phyloP scores from a whole-genome alignment of 2,113 vertebrate genomes.

The Mohoua ochrocephala region DNA sequence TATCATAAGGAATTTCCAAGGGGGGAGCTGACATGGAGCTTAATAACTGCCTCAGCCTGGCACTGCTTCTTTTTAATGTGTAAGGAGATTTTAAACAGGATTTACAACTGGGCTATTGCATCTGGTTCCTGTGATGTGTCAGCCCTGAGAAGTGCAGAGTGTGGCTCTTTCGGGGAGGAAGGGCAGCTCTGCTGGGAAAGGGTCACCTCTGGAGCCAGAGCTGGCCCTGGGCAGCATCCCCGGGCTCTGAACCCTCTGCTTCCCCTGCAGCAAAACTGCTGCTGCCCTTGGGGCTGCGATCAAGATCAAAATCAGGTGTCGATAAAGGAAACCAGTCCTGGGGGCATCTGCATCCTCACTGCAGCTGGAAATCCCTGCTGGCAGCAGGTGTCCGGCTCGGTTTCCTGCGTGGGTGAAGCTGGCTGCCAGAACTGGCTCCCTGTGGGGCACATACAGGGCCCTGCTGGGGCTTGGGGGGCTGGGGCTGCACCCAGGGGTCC shows the following conservation, averaged over 20 bases:
- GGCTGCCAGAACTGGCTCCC: neutral
- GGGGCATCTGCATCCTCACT: neutral
- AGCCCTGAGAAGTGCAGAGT: too few species aligned
- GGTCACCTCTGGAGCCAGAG: neutral
- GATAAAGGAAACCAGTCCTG: neutral
- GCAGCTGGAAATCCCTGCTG: neutral
- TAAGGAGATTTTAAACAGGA: neutral
- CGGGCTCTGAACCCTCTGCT: neutral
- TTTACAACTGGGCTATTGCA: neutral
- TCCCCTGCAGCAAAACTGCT: neutral
- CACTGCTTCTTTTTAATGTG: neutral
- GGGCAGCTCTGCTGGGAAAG: neutral
- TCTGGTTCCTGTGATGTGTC: neutral
- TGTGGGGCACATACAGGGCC: rapidly evolving
- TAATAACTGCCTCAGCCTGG: neutral
- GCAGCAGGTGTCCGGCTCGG: neutral
- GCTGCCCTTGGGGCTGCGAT: rapidly evolving
- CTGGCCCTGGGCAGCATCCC: neutral
- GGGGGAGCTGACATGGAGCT: neutral
- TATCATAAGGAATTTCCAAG: neutral
- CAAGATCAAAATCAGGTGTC: neutral
- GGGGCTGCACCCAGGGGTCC: neutral
- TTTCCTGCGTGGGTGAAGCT: neutral
- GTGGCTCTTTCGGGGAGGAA: neutral
- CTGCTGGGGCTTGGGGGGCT: neutral